phyloP scores from a whole-genome alignment of 2,113 vertebrate genomes.

The Paratilapia polleni region DNA sequence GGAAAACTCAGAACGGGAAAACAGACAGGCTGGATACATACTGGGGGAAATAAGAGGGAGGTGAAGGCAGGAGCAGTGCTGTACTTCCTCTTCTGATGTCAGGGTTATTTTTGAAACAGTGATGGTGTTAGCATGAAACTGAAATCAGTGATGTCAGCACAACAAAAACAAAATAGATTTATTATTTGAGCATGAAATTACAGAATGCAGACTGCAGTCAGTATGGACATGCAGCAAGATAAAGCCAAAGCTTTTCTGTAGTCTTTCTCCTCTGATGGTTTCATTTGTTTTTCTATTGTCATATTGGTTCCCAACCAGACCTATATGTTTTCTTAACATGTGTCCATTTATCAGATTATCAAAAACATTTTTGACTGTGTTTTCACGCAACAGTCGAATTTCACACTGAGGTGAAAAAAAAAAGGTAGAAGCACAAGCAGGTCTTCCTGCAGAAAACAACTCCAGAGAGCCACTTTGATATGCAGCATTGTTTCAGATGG shows the following conservation, averaged over 20 bases:
- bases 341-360: background rate
- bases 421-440: background rate
- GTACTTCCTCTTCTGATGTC: constrained; percentile 23
- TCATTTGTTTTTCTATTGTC: background rate
- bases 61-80: background rate
- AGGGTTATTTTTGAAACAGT: background rate
- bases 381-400: background rate
- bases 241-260: background rate
- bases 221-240: background rate
- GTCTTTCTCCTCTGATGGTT: background rate
- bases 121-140: background rate
- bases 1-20: constrained; percentile 61
- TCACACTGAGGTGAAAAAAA: background rate
- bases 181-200: background rate
- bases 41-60: background rate
- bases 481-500: background rate
- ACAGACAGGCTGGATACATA: constrained; percentile 30
- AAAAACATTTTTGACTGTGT: background rate
- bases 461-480: background rate
- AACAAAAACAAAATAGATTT: background rate
- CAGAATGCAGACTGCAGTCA: background rate
- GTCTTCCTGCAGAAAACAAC: background rate
- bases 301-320: background rate
- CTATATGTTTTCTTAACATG: background rate
- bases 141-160: background rate